A percentile compares a stretch with the other conserved stretches of the same genome.
Conservation (phyloP, 2,888 invertebrate genomes). For the Agrochola circellaris region DNA sequence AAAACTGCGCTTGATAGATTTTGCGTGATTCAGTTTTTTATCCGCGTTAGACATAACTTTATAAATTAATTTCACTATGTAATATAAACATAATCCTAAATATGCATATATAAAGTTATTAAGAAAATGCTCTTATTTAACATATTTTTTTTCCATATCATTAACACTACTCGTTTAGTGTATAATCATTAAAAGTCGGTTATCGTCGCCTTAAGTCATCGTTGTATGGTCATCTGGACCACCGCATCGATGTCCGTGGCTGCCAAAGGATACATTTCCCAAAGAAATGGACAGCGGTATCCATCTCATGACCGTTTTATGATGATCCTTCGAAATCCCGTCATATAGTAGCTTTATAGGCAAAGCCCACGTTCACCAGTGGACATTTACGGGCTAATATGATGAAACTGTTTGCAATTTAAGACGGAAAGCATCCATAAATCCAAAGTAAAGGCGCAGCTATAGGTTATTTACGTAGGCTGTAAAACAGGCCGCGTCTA, state of each 20-base stretch:
- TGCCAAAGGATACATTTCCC: neutral
- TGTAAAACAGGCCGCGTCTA: conserved; percentile 43
- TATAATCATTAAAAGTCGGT: too few species aligned
- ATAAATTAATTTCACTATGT: too few species aligned
- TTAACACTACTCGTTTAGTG: too few species aligned
- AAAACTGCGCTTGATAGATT: too few species aligned
- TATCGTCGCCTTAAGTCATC: too few species aligned
- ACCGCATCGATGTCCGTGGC: neutral
- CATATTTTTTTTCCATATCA: too few species aligned
- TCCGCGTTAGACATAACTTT: too few species aligned
- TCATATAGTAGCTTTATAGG: conserved; percentile 20
- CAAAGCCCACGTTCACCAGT: conserved; percentile 25
- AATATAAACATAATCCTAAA: too few species aligned
- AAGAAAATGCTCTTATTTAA: too few species aligned
- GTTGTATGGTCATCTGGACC: neutral
- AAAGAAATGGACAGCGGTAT: neutral
- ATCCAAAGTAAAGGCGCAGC: conserved; percentile 37
- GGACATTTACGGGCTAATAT: conserved; percentile 48
- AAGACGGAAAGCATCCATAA: conserved; percentile 51
- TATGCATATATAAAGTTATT: too few species aligned
- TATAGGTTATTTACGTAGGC: conserved; percentile 50
- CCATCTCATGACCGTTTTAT: conserved; percentile 23
- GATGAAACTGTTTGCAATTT: conserved; percentile 60
- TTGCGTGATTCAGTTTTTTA: too few species aligned
- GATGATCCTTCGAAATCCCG: conserved; percentile 12